Percentiles rank a stretch among this genome's conserved stretches.
phyloP scores from a whole-genome alignment of 1,140 invertebrate species.

The Colletes latitarsis region DNA sequence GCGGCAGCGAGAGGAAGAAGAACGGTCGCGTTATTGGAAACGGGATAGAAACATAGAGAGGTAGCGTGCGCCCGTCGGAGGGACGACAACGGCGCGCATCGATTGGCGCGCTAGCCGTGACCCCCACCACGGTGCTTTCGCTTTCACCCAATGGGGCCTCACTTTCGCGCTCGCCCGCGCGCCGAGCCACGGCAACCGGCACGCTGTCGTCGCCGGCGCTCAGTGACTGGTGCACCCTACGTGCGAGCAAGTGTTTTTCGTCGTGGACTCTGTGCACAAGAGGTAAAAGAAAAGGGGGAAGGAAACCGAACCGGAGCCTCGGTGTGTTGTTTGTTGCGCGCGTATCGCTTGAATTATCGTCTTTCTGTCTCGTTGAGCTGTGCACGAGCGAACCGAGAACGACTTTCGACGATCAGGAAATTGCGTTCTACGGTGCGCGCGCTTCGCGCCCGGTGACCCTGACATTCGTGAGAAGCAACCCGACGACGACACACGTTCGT shows the following conservation, averaged over 20 bases:
- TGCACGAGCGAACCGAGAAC: conserved; percentile 16
- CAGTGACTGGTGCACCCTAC: conserved; percentile 78
- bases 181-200: conserved; percentile 68
- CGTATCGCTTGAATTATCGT: conserved; percentile 11
- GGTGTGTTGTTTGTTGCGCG: conserved; percentile 38
- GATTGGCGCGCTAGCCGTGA: conserved; percentile 80
- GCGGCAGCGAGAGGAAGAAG: background rate
- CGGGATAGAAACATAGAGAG: conserved; percentile 18
- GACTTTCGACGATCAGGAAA: conserved; percentile 39
- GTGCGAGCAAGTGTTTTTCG: conserved; percentile 72
- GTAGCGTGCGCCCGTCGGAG: conserved; percentile 49
- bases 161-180: conserved; percentile 79
- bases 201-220: conserved; percentile 67
- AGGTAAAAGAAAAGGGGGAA: conserved; percentile 34
- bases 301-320: conserved; percentile 30
- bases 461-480: conserved; percentile 62
- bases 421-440: conserved; percentile 61
- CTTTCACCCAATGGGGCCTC: conserved; percentile 81
- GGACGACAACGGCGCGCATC: conserved; percentile 74
- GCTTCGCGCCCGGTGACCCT: conserved; percentile 70
- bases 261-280: conserved; percentile 55
- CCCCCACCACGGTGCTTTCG: conserved; percentile 80
- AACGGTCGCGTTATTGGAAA: background rate
- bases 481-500: conserved; percentile 32
- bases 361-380: conserved; percentile 14